phyloP scores from a whole-genome alignment of 2,113 vertebrate genomes.

The Salvelinus namaycush region DNA sequence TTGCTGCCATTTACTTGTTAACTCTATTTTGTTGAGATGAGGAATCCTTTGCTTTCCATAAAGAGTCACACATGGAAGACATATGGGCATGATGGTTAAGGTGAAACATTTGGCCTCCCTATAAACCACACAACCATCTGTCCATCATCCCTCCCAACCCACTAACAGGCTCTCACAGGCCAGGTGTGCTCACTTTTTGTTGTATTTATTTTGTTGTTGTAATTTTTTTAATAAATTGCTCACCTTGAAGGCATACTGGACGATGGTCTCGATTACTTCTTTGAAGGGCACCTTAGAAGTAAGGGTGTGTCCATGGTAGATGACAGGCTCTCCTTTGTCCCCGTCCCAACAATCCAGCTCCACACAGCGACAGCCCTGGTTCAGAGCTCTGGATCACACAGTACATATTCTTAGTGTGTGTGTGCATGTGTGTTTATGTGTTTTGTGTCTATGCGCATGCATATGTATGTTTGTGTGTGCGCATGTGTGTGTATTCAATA shows the following conservation, averaged over 20 bases:
- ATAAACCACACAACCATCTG: too few species aligned
- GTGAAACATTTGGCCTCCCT: too few species aligned
- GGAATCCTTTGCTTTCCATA: too few species aligned
- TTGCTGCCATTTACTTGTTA: not conserved
- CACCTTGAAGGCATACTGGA: constrained; percentile 87
- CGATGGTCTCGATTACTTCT: constrained; percentile 87
- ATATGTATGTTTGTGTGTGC: not conserved
- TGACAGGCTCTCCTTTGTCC: constrained; percentile 84
- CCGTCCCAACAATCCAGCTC: constrained; percentile 98
- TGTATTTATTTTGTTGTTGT: too few species aligned
- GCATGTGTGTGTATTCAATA: constrained; percentile 48
- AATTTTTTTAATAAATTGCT: not conserved
- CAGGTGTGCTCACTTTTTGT: not conserved
- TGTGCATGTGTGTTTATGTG: not conserved
- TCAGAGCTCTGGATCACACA: constrained; percentile 79
- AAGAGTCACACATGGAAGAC: too few species aligned
- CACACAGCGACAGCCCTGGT: constrained; percentile 93
- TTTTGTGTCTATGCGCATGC: not conserved
- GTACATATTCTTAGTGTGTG: not conserved
- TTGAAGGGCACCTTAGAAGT: constrained; percentile 94
- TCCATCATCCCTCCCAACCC: too few species aligned
- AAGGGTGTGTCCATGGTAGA: constrained; percentile 92
- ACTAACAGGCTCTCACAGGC: too few species aligned
- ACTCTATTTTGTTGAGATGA: too few species aligned
- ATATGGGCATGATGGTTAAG: too few species aligned